Percentiles rank a stretch among this genome's conserved stretches.
Evolutionary conservation across 2,888 invertebrate species (phyloP).

Genomic region (Baronia brevicornis): DNA sequence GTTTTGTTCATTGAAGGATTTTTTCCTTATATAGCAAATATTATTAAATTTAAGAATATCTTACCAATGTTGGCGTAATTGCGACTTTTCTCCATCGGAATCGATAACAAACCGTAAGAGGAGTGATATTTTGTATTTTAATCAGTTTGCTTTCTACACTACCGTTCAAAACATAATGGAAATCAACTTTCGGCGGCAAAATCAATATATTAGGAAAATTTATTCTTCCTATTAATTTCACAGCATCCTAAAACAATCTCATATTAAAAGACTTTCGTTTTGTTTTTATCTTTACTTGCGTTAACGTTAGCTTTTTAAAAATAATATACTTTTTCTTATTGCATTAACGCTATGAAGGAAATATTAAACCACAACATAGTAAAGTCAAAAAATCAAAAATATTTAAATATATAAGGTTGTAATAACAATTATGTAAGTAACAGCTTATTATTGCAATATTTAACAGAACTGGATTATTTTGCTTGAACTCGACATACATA

Average conservation of each 20-base stretch:
- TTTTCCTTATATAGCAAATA: too few relatives aligned
- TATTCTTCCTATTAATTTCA: constrained; percentile 77
- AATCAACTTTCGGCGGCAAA: constrained; percentile 72
- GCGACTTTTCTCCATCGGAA: constrained; percentile 54
- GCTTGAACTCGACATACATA: background rate
- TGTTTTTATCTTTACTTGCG: background rate
- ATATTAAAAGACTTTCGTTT: background rate
- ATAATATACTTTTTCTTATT: too few relatives aligned
- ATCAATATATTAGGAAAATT: constrained; percentile 81
- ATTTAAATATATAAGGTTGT: too few relatives aligned
- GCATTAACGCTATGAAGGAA: too few relatives aligned
- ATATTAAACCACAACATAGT: too few relatives aligned
- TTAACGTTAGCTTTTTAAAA: background rate
- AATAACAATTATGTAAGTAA: too few relatives aligned
- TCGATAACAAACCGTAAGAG: constrained; percentile 52
- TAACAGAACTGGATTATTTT: too few relatives aligned
- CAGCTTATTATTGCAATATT: too few relatives aligned
- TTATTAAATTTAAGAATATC: constrained; percentile 11
- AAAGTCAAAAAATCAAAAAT: too few relatives aligned
- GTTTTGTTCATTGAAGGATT: too few relatives aligned
- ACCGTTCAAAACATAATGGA: constrained; percentile 74
- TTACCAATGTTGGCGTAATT: constrained; percentile 34
- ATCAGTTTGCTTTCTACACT: constrained; percentile 53
- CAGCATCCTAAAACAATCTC: constrained; percentile 72
- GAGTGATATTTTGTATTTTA: constrained; percentile 59